These are phyloP conservation scores for Sebastes goodei DNA, from an alignment of 2,797 vertebrate species.

Conservation along the genomic window DNA sequence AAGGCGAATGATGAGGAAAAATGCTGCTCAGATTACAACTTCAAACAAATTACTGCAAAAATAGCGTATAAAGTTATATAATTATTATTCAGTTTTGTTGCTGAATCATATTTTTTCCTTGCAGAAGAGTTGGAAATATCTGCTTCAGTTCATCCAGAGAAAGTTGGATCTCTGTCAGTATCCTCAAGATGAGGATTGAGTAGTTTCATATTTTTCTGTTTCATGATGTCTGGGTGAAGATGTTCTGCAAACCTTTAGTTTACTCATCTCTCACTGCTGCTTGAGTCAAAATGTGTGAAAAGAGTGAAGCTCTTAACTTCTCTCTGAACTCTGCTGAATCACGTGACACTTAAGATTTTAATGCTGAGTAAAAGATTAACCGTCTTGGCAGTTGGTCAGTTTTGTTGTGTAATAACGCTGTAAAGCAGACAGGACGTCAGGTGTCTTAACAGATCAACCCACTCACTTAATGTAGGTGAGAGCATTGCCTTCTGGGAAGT, in stretches of 20 bases:
- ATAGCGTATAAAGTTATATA: no score
- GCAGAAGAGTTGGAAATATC: not conserved
- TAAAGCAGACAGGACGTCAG: not conserved
- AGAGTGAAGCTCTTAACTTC: not conserved
- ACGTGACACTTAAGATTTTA: not conserved
- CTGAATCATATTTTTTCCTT: not conserved
- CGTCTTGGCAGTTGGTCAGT: not conserved
- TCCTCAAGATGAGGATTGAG: not conserved
- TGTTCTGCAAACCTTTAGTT: not conserved
- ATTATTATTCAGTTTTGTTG: not conserved
- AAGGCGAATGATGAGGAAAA: not conserved
- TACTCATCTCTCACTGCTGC: not conserved
- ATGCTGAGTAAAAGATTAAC: not conserved
- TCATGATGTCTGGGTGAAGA: not conserved
- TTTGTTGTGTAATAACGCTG: not conserved
- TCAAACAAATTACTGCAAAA: not conserved
- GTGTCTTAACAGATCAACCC: not conserved
- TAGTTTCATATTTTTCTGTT: not conserved
- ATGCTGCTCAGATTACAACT: not conserved
- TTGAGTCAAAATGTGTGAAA: not conserved
- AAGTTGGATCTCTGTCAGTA: not conserved
- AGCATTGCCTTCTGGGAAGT: constrained; percentile 97
- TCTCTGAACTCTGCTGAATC: not conserved
- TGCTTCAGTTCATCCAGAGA: not conserved
- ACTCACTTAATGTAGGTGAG: constrained; percentile 97